Evolutionary conservation across 2,888 invertebrate genomes (phyloP).

Genomic region (Bimastos eiseni): DNA sequence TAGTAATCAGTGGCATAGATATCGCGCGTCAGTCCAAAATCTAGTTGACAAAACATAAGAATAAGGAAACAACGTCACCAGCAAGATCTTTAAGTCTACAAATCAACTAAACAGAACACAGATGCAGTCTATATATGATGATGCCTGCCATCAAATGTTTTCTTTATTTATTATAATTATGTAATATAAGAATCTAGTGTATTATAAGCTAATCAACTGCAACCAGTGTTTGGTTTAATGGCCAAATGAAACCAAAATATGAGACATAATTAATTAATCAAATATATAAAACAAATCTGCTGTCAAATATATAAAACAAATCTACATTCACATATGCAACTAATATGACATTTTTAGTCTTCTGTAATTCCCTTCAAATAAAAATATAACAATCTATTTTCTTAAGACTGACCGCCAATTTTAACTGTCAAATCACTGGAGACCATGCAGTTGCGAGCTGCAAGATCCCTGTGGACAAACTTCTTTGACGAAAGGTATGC

Average conservation of each 20-base stretch:
- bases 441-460: conserved; percentile 93
- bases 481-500: conserved; percentile 91
- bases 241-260: too few relatives aligned
- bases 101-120: not conserved
- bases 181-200: too few relatives aligned
- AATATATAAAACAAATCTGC: too few relatives aligned
- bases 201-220: too few relatives aligned
- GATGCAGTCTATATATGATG: not conserved
- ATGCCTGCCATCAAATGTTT: too few relatives aligned
- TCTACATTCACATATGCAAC: not conserved
- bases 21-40: conserved; percentile 94
- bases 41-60: conserved; percentile 61
- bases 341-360: not conserved
- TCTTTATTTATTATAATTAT: too few relatives aligned
- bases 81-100: not conserved
- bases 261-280: too few relatives aligned
- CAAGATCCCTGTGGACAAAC: conserved; percentile 73
- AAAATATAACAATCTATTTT: not conserved
- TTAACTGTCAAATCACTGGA: conserved; percentile 77
- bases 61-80: not conserved
- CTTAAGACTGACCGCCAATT: conserved; percentile 71
- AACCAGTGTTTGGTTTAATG: too few relatives aligned
- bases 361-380: not conserved
- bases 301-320: too few relatives aligned
- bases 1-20: conserved; percentile 97